Evolutionary conservation across 2,113 vertebrate genomes (phyloP).

Genomic region (Anolis sagrei): DNA sequence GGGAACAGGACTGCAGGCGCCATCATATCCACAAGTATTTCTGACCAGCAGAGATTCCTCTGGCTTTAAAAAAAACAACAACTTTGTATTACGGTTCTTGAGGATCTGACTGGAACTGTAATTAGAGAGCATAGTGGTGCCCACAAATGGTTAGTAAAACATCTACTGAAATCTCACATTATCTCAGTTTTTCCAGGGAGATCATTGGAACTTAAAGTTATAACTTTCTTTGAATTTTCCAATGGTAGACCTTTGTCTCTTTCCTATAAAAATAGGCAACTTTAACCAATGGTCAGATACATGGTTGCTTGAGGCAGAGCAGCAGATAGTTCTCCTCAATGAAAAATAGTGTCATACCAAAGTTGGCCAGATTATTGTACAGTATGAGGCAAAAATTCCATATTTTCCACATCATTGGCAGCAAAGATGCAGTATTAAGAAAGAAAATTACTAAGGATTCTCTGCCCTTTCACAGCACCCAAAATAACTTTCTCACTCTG

Average conservation of each 20-base stretch:
- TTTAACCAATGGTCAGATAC: not conserved
- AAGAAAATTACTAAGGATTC: too few relatives aligned
- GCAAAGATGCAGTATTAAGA: too few relatives aligned
- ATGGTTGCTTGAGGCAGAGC: too few relatives aligned
- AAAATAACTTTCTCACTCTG: too few relatives aligned
- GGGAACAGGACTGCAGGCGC: not conserved
- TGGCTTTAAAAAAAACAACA: not conserved
- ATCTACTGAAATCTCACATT: not conserved
- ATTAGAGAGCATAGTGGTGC: not conserved
- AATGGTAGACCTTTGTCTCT: not conserved
- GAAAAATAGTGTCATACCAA: not conserved
- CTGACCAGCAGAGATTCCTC: not conserved
- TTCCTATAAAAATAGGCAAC: not conserved
- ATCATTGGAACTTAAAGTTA: not conserved
- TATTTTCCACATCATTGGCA: too few relatives aligned
- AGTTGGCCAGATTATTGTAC: too few relatives aligned
- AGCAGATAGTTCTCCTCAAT: too few relatives aligned
- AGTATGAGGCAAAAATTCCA: too few relatives aligned
- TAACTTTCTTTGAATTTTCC: not conserved
- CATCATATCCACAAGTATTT: not conserved
- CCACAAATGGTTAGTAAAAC: not conserved
- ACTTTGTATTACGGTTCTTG: not conserved
- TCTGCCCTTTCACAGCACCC: too few relatives aligned
- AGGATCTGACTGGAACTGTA: not conserved
- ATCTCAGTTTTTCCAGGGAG: not conserved